Base-by-base conservation (phyloP, 2,888 invertebrate genomes). In the Sericinus montela region DNA sequence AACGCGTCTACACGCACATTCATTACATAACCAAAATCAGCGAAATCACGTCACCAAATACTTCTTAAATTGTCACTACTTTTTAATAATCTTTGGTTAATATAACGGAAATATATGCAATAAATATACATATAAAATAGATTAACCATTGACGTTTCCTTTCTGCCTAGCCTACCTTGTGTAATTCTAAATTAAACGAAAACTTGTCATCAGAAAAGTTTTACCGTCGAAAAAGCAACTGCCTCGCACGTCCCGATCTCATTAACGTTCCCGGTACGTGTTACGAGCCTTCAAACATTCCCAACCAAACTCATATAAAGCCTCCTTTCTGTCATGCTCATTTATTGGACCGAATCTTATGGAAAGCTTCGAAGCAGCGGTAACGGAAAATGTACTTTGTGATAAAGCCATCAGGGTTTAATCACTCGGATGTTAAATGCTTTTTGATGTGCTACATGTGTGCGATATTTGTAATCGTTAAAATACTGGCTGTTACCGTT, bases 371-470 rank as follows among this genome's bases (percentile, higher is more conserved):
- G 38, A 38, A 52, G 57, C 57, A 53, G 54, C 60, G 57, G 58
- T 54, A 19, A 19, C 4, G n/a, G n/a, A n/a, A 3, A 46, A 44
- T 49, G 57, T 52, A 28, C 16, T 1, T 11, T 43, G 32, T 51
- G 56, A 54, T 52, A 50, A 49, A 45, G 53, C 45, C 40, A 56
- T 53, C 55, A 51, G 53, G 25, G 43, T 48, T 56, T 52, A 56
- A 53, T 46, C 46, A 40, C 35, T 40, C 40, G 15, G 57, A 58
- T 67, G 66, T 74, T 83, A 80, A 83, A 80, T 75, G 74, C 73
- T 76, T 80, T 81, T 76, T 83, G 81, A 83, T 75, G 82, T 80
- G 72, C 71, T 58, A 68, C 67, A 63, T 67, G 63, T 70, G 69
- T 72, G 67, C 39, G 54, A 73, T 69, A 55, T 76, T 79, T 72